Evolutionary conservation across 2,797 vertebrate species (phyloP), one percentile per base, ranked within the genome.

Genomic region (Acanthurus lineatus): DNA sequence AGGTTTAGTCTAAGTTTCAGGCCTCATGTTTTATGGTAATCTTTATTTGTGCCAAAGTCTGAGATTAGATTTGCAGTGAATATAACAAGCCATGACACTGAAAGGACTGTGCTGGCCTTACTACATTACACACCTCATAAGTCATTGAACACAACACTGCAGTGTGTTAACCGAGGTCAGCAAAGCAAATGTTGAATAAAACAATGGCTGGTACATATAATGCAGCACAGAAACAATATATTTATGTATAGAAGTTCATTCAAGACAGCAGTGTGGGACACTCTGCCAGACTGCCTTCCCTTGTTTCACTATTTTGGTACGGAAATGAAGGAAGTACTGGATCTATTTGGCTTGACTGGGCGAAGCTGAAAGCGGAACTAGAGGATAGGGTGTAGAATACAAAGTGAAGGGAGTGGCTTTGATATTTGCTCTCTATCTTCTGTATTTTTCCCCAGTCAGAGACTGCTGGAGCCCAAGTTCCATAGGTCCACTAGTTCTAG

Each of bases 261-360:
- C 22, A 73, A 17, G 22, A n/a, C 81, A 69, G 71, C 62, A 22
- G 70, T 44, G 64, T 35, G 42, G 25, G 71, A 76, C 74, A 60
- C 49, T 40, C 52, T 67, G 44, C 75, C 67, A 78, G 84, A 79
- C 76, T 25, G 73, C 48, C 65, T 28, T 81, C 20, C 76, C 70
- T 76, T 6, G 19, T 60, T 73, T 74, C 62, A 69, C 68, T 86
- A 71, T 87, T 89, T 81, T 72, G 51, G 64, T 72, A 64, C 75
- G 91, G 90, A 92, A 91, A 89, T 85, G 76, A 85, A 87, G 85
- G 88, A 90, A 88, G 86, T 79, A 6, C 71, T 73, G 81, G 84
- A 83, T 90, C 63, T 82, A 42, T 86, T 82, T 84, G 76, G 85
- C 81, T 76, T 81, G 84, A 86, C 74, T 74, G 82, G 81, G 83